phyloP scores from a whole-genome alignment of 30 jellyfish, hydroid and myxozoan genomes.

The Chironex yamaguchii region DNA sequence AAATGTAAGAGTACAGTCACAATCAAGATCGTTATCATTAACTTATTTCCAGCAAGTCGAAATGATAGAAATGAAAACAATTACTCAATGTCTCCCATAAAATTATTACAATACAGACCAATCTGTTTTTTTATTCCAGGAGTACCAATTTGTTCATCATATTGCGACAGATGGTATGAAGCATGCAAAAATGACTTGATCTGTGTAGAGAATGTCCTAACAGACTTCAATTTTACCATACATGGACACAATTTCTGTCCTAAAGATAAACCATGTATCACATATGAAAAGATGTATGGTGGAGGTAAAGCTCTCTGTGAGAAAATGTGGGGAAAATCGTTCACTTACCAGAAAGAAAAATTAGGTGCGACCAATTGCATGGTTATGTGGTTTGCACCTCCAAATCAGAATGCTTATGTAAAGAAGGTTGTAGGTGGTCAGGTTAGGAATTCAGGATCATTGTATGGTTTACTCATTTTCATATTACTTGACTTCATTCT shows the following conservation, averaged over 20 bases:
- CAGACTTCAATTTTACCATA: slow-evolving; percentile 6
- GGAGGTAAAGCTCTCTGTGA: slow-evolving; percentile 11
- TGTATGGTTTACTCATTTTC: too few species aligned
- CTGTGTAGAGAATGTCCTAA: slow-evolving; percentile 12
- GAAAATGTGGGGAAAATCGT: slow-evolving; percentile 30
- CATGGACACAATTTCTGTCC: slow-evolving; percentile 9
- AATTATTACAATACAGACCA: too few species aligned
- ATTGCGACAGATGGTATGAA: slow-evolving; percentile 20
- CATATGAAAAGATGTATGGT: slow-evolving; percentile 32
- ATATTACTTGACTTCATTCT: too few species aligned
- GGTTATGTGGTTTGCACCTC: not conserved
- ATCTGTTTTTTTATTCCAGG: too few species aligned
- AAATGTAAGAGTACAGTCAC: too few species aligned
- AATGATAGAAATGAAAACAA: too few species aligned
- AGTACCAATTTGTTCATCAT: slow-evolving; percentile 17
- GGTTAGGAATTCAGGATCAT: too few species aligned
- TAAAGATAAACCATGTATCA: slow-evolving; percentile 3
- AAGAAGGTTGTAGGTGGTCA: not conserved
- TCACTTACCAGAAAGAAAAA: not conserved
- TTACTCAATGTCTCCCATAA: too few species aligned
- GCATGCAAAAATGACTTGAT: slow-evolving; percentile 27
- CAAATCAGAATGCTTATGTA: not conserved
- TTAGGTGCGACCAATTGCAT: not conserved
- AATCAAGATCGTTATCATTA: too few species aligned
- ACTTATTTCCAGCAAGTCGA: too few species aligned